Evolutionary conservation across 2,888 invertebrate genomes (phyloP).

Genomic region (Silvanus unidentatus): DNA sequence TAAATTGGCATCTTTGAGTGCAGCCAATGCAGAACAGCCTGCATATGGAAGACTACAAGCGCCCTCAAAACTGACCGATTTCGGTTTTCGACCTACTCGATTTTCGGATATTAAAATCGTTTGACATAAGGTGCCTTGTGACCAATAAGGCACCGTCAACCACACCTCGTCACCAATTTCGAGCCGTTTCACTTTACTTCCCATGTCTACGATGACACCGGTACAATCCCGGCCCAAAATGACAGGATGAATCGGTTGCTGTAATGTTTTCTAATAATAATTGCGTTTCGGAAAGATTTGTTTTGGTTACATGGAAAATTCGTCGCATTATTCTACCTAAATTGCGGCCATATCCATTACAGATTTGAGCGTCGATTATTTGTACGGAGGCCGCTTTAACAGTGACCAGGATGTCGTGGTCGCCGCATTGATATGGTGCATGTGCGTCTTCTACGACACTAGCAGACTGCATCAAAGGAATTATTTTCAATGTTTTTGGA

Average conservation of each 20-base stretch:
- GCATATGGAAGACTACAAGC: slow-evolving; percentile 57
- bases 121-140: slow-evolving; percentile 53
- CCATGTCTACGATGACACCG: slow-evolving; percentile 56
- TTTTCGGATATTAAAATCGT: slow-evolving; percentile 51
- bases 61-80: slow-evolving; percentile 53
- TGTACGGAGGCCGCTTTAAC: slow-evolving; percentile 58
- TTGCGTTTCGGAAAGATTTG: slow-evolving; percentile 1
- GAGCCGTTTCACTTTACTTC: slow-evolving; percentile 52
- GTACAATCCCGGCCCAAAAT: slow-evolving; percentile 59
- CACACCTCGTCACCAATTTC: slow-evolving; percentile 61
- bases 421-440: slow-evolving; percentile 49
- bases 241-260: slow-evolving; percentile 50
- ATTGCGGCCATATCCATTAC: slow-evolving; percentile 50
- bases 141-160: slow-evolving; percentile 54
- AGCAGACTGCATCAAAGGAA: slow-evolving; percentile 46
- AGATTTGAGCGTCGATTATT: slow-evolving; percentile 54
- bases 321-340: slow-evolving; percentile 34
- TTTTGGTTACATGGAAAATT: slow-evolving; percentile 29
- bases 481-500: slow-evolving; percentile 1
- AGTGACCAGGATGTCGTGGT: slow-evolving; percentile 55
- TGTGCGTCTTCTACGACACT: slow-evolving; percentile 50
- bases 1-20: slow-evolving; percentile 47
- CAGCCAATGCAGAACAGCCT: slow-evolving; percentile 53
- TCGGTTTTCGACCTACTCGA: slow-evolving; percentile 52
- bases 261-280: slow-evolving; percentile 16